Evolutionary conservation across 1,140 invertebrate genomes (phyloP).

Genomic region (Musca vetustissima): DNA sequence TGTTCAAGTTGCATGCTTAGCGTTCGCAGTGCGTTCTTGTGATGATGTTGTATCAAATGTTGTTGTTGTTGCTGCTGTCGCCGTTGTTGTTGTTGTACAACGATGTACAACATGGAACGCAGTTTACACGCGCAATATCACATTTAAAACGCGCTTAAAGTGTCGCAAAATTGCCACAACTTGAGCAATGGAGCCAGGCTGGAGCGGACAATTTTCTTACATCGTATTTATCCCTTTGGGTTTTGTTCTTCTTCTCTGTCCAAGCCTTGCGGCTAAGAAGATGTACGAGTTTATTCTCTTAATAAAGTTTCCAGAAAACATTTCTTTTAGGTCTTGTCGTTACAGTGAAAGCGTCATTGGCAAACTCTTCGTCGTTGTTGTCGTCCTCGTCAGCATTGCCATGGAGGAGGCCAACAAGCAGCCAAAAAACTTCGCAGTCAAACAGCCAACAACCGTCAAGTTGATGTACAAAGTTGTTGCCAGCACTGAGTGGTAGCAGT

Average conservation of each 20-base stretch:
- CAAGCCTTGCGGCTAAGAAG: neutral
- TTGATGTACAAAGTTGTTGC: neutral
- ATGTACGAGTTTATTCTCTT: neutral
- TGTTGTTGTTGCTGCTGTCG: slow-evolving; percentile 24
- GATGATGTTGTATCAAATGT: slow-evolving; percentile 36
- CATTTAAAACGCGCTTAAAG: slow-evolving; percentile 25
- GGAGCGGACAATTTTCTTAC: no score
- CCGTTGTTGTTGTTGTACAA: slow-evolving; percentile 33
- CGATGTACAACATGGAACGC: slow-evolving; percentile 24
- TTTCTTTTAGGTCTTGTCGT: neutral
- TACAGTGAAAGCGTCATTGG: slow-evolving; percentile 9
- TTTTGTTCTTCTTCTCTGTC: no score
- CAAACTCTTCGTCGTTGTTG: neutral
- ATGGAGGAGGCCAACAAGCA: no score
- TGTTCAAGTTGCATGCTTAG: slow-evolving; percentile 42
- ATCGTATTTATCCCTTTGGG: no score
- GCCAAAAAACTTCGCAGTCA: neutral
- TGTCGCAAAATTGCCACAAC: slow-evolving; percentile 18
- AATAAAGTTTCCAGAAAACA: slow-evolving; percentile 3
- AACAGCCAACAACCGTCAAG: neutral
- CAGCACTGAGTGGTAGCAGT: neutral
- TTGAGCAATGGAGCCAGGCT: neutral
- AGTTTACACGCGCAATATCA: slow-evolving; percentile 22
- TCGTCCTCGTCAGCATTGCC: neutral
- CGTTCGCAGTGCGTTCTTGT: slow-evolving; percentile 15